Base-by-base conservation (phyloP, 2,113 vertebrate genomes). In the Eulemur macaco region DNA sequence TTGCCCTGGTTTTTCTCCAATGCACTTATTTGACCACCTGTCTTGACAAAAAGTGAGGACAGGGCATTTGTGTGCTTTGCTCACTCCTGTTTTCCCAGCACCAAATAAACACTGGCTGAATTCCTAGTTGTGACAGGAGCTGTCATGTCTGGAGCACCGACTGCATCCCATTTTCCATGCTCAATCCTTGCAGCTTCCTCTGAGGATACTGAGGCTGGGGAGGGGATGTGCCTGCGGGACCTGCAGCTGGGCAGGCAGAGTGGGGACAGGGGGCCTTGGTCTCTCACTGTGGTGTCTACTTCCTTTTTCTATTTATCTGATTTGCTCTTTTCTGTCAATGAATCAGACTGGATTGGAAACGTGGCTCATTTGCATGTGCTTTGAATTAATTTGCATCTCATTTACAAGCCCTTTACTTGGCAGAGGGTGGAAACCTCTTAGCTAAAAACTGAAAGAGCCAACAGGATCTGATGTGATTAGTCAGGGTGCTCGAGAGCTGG, bases 191-290 rank as follows among this genome's bases (percentile, higher is more conserved):
- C 34, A 42, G 39, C 50, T 21, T 63, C 71, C 15, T 13, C 12
- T 1, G 2, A 4, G 86, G 7, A 21, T 27, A 20, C 80, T 7
- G 50, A 68, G 47, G 80, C 50, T 8, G 8, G 71, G 71, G n/a
- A 2, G 11, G 27, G 15, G 63, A 12, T 0, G 1, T 12, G 52
- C 81, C 45, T 73, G 13, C 4, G 8, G 54, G 23, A 6, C 21
- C 78, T 1, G 8, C 37, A 58, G 50, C 50, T 4, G n/a, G 42
- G 7, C 21, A 29, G 25, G 39, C 25, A 27, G 25, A 45, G 25
- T 4, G 25, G 42, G 42, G 25, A 27, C 0, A 3, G 27, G 27
- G 20, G 17, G 5, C 45, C 14, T 64, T 1, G 9, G 0, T 1
- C 21, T 10, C 14, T 58, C 82, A 60, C 1, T 18, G 78, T 58